These are phyloP conservation scores for Muraenolepis orangiensis DNA, from an alignment of 2,797 vertebrate species.

Conservation along the genomic window DNA sequence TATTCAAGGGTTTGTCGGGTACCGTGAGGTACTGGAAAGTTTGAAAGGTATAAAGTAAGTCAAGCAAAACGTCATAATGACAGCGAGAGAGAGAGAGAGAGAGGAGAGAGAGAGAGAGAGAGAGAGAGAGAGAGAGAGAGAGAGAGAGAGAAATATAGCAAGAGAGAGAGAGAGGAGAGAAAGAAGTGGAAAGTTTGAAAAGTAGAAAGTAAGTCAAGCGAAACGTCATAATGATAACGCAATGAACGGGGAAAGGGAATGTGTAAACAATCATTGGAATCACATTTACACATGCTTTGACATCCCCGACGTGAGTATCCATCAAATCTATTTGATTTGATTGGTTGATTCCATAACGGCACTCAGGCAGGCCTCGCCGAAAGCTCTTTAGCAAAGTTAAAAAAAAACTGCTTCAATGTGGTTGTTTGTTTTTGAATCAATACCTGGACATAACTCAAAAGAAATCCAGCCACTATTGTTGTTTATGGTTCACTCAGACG, in stretches of 20 bases:
- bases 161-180: too few species aligned
- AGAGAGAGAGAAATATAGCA: too few species aligned
- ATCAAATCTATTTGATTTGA: too few species aligned
- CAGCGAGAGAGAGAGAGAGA: too few species aligned
- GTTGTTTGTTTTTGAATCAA: conserved; percentile 64
- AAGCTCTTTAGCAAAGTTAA: conserved; percentile 66
- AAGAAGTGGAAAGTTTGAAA: too few species aligned
- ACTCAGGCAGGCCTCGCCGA: conserved; percentile 57
- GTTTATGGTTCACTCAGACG: conserved; percentile 23
- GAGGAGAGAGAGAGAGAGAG: too few species aligned
- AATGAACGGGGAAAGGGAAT: neutral
- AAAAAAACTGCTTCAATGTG: conserved; percentile 62
- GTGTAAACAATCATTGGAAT: conserved; percentile 1
- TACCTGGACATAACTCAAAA: conserved; percentile 67
- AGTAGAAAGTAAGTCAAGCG: neutral
- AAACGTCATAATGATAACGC: neutral
- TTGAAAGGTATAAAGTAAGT: neutral
- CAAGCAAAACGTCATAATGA: too few species aligned
- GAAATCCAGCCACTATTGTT: conserved; percentile 56
- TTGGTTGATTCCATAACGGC: conserved; percentile 55
- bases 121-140: too few species aligned
- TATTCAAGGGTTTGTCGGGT: neutral
- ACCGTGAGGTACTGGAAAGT: neutral
- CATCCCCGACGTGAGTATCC: too few species aligned
- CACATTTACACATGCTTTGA: neutral